A percentile compares a stretch with the other conserved stretches of the same genome.
Evolutionary conservation across 1,140 invertebrate genomes (phyloP).

Genomic region (Marisa cornuarietis): DNA sequence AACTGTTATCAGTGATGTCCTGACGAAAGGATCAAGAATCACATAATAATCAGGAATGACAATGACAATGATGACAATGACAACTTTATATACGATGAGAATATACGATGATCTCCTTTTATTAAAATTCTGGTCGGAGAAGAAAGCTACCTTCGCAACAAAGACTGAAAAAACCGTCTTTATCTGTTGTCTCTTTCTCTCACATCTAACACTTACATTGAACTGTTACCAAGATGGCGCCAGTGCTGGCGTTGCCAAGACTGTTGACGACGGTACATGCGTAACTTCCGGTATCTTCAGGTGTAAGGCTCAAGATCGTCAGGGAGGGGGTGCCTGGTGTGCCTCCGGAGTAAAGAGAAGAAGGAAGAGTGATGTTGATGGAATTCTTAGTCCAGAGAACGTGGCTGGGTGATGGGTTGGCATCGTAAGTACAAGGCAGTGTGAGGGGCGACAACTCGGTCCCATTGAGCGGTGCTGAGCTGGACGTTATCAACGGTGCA

Average conservation of each 20-base stretch:
- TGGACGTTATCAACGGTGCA: constrained; percentile 5
- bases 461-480: not conserved
- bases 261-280: not conserved
- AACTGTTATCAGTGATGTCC: no score
- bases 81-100: no score
- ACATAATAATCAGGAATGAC: not conserved
- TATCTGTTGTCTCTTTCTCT: no score
- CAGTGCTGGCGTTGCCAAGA: not conserved
- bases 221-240: not conserved
- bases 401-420: not conserved
- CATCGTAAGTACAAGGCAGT: not conserved
- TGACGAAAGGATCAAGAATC: not conserved
- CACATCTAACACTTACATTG: not conserved
- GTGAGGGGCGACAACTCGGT: not conserved
- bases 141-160: not conserved
- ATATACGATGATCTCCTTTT: not conserved
- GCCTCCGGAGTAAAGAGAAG: constrained; percentile 9
- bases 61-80: no score
- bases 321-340: constrained; percentile 13
- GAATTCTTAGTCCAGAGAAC: constrained; percentile 5
- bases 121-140: no score
- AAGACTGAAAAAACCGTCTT: not conserved
- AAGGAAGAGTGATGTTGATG: not conserved
- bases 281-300: constrained; percentile 14
- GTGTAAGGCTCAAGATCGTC: not conserved